Evolutionary conservation across 2,797 vertebrate species (phyloP).

Genomic region (Sebastes vulpes): DNA sequence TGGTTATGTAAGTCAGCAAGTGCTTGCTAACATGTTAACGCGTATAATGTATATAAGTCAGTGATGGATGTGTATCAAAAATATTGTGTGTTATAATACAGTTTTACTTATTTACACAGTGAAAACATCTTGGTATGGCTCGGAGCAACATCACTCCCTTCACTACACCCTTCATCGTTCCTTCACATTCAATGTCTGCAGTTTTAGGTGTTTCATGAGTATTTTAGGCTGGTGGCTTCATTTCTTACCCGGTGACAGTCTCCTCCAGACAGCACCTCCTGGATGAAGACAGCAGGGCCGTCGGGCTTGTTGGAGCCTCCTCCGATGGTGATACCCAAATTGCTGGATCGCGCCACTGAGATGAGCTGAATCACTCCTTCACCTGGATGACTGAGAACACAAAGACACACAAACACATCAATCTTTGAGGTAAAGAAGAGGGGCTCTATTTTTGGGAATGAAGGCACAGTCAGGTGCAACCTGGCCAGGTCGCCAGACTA

Average conservation of each 20-base stretch:
- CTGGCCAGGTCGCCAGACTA: too few species aligned
- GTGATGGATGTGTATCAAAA: neutral
- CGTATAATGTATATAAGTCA: neutral
- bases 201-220: neutral
- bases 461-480: neutral
- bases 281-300: slow-evolving; percentile 91
- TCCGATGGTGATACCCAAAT: slow-evolving; percentile 88
- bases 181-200: too few species aligned
- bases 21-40: neutral
- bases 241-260: slow-evolving; percentile 90
- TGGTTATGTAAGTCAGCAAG: neutral
- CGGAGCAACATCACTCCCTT: too few species aligned
- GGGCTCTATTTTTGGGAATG: neutral
- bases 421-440: neutral
- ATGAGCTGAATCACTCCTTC: slow-evolving; percentile 93
- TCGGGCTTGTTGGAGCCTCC: slow-evolving; percentile 91
- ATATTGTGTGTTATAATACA: neutral
- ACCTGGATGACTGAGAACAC: slow-evolving; percentile 80
- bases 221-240: neutral
- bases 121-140: too few species aligned
- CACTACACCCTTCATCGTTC: too few species aligned
- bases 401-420: neutral
- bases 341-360: slow-evolving; percentile 85
- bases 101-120: too few species aligned
- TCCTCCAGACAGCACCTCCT: slow-evolving; percentile 90